Conservation (phyloP, 2,888 invertebrate genomes). For the Lepidonotus clava region DNA sequence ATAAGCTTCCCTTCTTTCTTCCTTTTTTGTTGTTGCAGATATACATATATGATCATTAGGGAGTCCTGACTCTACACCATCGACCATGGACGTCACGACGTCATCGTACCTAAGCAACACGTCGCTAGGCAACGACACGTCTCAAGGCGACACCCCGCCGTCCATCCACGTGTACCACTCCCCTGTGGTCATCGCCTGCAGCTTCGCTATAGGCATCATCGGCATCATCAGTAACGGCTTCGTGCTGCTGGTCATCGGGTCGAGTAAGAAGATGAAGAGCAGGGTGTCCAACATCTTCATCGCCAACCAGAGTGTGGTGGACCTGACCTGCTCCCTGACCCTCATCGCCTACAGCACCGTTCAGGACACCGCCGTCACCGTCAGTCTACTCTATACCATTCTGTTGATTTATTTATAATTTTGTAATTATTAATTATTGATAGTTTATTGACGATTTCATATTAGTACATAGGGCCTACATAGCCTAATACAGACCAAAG, state of each 20-base stretch:
- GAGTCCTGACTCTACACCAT: too few relatives aligned
- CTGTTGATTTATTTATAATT: too few relatives aligned
- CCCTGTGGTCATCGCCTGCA: slow-evolving; percentile 18
- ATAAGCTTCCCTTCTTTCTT: too few relatives aligned
- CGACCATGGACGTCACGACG: background rate
- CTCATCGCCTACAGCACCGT: slow-evolving; percentile 38
- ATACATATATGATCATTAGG: too few relatives aligned
- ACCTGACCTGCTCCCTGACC: slow-evolving; percentile 35
- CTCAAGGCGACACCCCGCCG: background rate
- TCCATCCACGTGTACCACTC: slow-evolving; percentile 29
- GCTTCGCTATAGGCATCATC: slow-evolving; percentile 41
- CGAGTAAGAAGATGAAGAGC: slow-evolving; percentile 19
- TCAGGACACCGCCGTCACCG: background rate
- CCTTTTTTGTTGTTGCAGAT: too few relatives aligned
- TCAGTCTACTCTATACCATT: too few relatives aligned
- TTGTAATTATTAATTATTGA: too few relatives aligned
- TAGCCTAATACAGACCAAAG: too few relatives aligned
- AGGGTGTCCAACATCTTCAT: background rate
- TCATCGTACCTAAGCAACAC: background rate
- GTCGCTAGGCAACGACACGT: slow-evolving; percentile 1
- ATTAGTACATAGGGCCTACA: too few relatives aligned
- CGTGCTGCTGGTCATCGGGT: slow-evolving; percentile 12
- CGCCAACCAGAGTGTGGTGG: slow-evolving; percentile 34
- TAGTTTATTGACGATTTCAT: too few relatives aligned
- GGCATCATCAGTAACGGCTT: slow-evolving; percentile 46